phyloP scores from a whole-genome alignment of 2,113 vertebrate genomes.

The Centropus unirufus region DNA sequence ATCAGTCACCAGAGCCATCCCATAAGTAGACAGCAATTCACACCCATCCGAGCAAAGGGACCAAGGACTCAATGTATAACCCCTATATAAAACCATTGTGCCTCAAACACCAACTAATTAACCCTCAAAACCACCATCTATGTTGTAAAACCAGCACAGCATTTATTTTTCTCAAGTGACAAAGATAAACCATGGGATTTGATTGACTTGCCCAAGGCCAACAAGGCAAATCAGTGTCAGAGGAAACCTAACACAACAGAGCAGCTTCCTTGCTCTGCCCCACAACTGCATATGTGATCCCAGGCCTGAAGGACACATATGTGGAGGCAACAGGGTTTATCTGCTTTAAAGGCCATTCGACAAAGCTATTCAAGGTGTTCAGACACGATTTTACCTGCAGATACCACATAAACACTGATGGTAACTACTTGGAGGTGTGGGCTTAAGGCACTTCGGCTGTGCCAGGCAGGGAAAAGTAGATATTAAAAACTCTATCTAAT shows the following conservation, averaged over 20 bases:
- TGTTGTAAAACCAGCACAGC: not conserved
- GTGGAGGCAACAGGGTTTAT: not conserved
- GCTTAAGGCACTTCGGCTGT: not conserved
- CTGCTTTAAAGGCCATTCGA: not conserved
- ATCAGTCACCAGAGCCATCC: not conserved
- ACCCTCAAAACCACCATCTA: not conserved
- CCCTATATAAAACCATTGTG: not conserved
- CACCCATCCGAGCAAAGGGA: not conserved
- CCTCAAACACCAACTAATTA: conserved; percentile 18
- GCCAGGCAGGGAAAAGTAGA: not conserved
- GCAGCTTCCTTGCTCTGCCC: not conserved
- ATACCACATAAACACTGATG: not conserved
- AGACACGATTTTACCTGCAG: not conserved
- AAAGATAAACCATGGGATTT: not conserved
- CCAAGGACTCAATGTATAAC: not conserved
- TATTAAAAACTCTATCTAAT: not conserved
- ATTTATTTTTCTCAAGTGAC: not conserved
- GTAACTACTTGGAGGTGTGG: not conserved
- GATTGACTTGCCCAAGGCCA: not conserved
- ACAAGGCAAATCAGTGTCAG: not conserved
- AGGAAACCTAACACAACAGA: not conserved
- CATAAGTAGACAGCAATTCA: conserved; percentile 1
- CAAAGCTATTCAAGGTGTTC: not conserved
- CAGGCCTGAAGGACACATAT: not conserved
- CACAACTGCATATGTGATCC: not conserved